These are phyloP conservation scores for Melipona quadrifasciata DNA, from an alignment of 1,140 invertebrate genomes.

Conservation along the genomic window DNA sequence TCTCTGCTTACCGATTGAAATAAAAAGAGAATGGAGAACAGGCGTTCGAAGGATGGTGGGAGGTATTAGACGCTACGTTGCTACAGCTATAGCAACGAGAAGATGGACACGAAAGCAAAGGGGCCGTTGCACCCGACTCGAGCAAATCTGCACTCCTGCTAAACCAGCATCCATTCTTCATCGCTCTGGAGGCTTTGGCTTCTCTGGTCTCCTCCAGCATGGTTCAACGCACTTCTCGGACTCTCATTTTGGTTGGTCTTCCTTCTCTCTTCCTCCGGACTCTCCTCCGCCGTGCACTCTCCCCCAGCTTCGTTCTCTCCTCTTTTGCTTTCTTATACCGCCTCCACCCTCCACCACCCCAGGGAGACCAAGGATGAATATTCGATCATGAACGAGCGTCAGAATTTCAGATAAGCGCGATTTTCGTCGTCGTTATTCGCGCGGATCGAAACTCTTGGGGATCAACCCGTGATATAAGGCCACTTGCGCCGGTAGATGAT, in stretches of 20 bases:
- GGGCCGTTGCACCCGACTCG: slow-evolving; percentile 79
- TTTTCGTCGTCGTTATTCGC: slow-evolving; percentile 43
- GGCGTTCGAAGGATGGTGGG: slow-evolving; percentile 47
- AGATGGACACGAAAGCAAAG: slow-evolving; percentile 73
- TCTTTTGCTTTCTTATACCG: slow-evolving; percentile 26
- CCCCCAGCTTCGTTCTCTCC: slow-evolving; percentile 27
- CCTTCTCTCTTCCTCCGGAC: slow-evolving; percentile 33
- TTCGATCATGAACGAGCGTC: slow-evolving; percentile 60
- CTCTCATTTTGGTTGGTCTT: slow-evolving; percentile 52
- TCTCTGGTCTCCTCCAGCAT: slow-evolving; percentile 58
- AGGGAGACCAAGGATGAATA: slow-evolving; percentile 62
- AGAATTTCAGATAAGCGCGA: slow-evolving; percentile 63
- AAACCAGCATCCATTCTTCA: slow-evolving; percentile 80
- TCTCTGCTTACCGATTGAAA: slow-evolving; percentile 73
- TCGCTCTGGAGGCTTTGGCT: slow-evolving; percentile 70
- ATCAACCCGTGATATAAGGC: slow-evolving; percentile 47
- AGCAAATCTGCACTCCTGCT: slow-evolving; percentile 79
- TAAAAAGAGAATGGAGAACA: slow-evolving; percentile 72
- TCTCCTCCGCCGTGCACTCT: not conserved
- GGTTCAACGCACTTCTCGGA: slow-evolving; percentile 64
- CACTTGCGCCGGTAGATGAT: slow-evolving; percentile 32
- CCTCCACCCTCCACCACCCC: not conserved
- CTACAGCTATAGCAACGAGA: slow-evolving; percentile 79
- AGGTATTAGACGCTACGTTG: slow-evolving; percentile 74
- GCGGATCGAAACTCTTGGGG: slow-evolving; percentile 49